Percentiles rank a stretch among this genome's conserved stretches.
Evolutionary conservation across 2,113 vertebrate genomes (phyloP).

Genomic region (Bothrops jararaca): DNA sequence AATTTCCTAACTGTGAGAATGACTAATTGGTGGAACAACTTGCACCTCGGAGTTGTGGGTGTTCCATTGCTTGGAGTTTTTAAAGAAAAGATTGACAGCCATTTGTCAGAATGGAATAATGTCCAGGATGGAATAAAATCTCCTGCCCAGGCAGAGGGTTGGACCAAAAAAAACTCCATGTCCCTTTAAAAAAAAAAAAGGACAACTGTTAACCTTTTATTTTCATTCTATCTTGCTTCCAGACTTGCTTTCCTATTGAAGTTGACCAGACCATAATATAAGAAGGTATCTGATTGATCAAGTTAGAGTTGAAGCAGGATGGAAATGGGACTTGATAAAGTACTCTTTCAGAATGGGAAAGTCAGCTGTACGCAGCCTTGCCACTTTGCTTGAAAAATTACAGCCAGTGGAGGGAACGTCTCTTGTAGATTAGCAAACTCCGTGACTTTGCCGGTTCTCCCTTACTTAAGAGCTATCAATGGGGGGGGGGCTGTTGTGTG

Average conservation of each 20-base stretch:
- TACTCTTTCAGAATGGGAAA: constrained; percentile 57
- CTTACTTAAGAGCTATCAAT: constrained; percentile 78
- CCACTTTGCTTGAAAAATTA: constrained; percentile 46
- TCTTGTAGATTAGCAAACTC: constrained; percentile 58
- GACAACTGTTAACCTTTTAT: neutral
- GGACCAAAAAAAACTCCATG: too few species aligned
- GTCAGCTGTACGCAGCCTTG: constrained; percentile 59
- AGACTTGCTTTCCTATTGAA: neutral
- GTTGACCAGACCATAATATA: constrained; percentile 27
- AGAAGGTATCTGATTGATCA: neutral
- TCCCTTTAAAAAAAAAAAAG: neutral
- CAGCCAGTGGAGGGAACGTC: constrained; percentile 47
- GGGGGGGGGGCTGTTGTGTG: constrained; percentile 63
- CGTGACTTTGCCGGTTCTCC: constrained; percentile 61
- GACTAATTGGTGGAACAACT: too few species aligned
- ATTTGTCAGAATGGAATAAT: too few species aligned
- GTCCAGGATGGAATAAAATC: too few species aligned
- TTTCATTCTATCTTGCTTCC: neutral
- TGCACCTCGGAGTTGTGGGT: too few species aligned
- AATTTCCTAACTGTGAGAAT: too few species aligned
- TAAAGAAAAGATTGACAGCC: too few species aligned
- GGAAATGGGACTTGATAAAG: constrained; percentile 40
- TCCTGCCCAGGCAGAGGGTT: too few species aligned
- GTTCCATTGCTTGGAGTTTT: too few species aligned
- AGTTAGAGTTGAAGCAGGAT: constrained; percentile 21